Evolutionary conservation across 2,113 vertebrate genomes (phyloP).

Genomic region (Danionella cerebrum): DNA sequence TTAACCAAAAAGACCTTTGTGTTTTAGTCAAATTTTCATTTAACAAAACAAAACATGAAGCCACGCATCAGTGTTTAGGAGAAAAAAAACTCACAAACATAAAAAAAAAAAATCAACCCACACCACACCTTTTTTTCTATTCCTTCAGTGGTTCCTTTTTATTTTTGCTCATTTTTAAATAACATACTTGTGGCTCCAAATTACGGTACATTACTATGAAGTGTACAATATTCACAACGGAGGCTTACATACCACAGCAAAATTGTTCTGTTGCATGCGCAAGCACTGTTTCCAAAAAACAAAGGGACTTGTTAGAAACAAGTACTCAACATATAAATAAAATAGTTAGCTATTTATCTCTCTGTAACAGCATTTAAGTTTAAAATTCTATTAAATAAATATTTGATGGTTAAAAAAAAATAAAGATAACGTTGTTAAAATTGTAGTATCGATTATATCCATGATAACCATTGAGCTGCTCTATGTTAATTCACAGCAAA

Average conservation of each 20-base stretch:
- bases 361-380: neutral
- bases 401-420: no score
- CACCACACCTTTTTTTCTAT: neutral
- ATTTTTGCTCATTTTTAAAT: neutral
- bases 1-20: no score
- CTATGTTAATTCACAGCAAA: neutral
- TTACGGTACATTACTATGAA: neutral
- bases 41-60: no score
- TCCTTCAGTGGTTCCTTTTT: neutral
- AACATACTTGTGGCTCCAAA: neutral
- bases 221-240: neutral
- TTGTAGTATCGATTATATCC: neutral
- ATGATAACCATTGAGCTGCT: neutral
- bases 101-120: neutral
- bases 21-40: no score
- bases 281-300: neutral
- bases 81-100: no score
- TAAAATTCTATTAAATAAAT: neutral
- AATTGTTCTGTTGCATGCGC: neutral
- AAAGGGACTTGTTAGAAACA: neutral
- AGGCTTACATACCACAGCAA: neutral
- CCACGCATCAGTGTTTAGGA: no score
- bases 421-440: neutral
- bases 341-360: no score
- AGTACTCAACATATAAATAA: no score